Percentiles rank a stretch among this genome's conserved stretches.
phyloP scores from a whole-genome alignment of 1,140 invertebrate species.

The Hormaphis cornu region DNA sequence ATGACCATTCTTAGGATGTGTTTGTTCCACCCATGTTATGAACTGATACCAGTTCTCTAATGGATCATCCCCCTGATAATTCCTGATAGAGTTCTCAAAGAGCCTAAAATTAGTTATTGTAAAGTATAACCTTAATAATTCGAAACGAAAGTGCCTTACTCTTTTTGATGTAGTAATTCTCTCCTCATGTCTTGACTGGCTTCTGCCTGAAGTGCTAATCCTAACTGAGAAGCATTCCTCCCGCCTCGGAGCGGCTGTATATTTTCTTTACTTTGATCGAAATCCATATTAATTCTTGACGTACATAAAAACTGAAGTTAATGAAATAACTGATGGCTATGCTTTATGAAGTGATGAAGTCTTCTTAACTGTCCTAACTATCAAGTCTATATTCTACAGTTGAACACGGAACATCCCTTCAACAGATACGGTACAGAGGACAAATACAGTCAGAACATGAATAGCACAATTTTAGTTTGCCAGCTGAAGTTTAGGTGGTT shows the following conservation, averaged over 20 bases:
- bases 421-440: no score
- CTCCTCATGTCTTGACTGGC: conserved; percentile 50
- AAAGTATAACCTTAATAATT: not conserved
- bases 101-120: conserved; percentile 48
- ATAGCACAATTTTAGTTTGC: no score
- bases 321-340: no score
- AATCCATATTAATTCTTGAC: conserved; percentile 22
- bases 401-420: no score
- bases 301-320: no score
- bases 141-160: conserved; percentile 41
- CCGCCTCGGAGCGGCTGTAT: conserved; percentile 78
- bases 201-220: conserved; percentile 62
- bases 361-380: no score
- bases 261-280: conserved; percentile 73
- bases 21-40: conserved; percentile 81
- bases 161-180: conserved; percentile 48
- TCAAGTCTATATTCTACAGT: no score
- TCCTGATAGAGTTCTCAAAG: conserved; percentile 66
- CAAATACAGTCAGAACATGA: no score
- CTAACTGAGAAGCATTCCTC: conserved; percentile 61
- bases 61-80: conserved; percentile 73
- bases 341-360: no score
- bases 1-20: conserved; percentile 73
- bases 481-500: no score
- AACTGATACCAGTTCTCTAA: conserved; percentile 77